phyloP scores from a whole-genome alignment of 2,113 vertebrate species.

The Myotis yumanensis region DNA sequence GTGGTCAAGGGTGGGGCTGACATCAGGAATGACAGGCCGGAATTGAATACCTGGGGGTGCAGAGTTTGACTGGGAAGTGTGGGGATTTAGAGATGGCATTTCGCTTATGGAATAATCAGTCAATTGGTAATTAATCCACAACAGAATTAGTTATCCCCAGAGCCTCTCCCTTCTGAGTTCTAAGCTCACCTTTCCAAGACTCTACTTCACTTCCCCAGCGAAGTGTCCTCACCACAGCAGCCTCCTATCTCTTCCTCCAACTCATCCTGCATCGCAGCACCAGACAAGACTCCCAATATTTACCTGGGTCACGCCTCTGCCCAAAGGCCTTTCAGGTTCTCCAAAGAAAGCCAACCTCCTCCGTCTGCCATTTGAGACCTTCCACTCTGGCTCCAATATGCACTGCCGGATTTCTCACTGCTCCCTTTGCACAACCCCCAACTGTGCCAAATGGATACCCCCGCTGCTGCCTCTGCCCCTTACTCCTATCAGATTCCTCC shows the following conservation, averaged over 20 bases:
- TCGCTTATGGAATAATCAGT: background rate
- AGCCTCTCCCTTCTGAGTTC: background rate
- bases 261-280: background rate
- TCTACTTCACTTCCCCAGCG: background rate
- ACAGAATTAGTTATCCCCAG: slow-evolving; percentile 23
- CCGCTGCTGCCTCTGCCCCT: background rate
- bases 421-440: background rate
- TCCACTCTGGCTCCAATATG: background rate
- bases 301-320: background rate
- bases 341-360: background rate
- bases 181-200: background rate
- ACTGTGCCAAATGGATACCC: background rate
- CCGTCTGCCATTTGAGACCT: background rate
- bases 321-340: background rate
- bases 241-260: background rate
- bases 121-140: slow-evolving; percentile 53
- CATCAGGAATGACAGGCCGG: slow-evolving; percentile 21
- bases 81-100: slow-evolving; percentile 42
- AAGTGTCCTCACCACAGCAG: background rate
- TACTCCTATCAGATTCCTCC: background rate
- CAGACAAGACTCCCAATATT: background rate
- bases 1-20: slow-evolving; percentile 7
- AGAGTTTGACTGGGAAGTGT: slow-evolving; percentile 39
- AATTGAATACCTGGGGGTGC: background rate
- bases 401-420: background rate